These are phyloP conservation scores for Crotophaga sulcirostris DNA, from an alignment of 2,113 vertebrate genomes.

Conservation along the genomic window DNA sequence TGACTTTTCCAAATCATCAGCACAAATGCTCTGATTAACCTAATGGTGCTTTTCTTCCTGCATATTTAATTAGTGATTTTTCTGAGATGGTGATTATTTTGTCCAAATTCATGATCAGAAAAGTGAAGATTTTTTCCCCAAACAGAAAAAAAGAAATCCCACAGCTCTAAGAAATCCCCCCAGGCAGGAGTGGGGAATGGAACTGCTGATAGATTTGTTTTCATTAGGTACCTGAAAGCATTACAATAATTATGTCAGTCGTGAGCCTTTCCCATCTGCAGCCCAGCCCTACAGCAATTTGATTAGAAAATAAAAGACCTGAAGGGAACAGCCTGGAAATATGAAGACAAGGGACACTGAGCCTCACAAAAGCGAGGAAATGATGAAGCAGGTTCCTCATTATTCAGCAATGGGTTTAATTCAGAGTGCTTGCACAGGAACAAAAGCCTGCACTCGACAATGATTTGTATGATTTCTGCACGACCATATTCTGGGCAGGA, in stretches of 20 bases:
- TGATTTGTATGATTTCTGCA: slow-evolving; percentile 21
- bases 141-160: neutral
- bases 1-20: neutral
- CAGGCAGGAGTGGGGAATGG: neutral
- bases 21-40: neutral
- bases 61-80: neutral
- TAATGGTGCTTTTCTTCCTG: neutral
- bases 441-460: neutral
- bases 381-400: slow-evolving; percentile 20
- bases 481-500: neutral
- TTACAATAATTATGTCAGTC: neutral
- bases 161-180: neutral
- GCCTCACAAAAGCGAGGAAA: neutral
- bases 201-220: slow-evolving; percentile 19
- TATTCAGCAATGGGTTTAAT: slow-evolving; percentile 14
- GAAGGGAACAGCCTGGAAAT: neutral
- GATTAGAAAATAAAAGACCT: slow-evolving; percentile 5
- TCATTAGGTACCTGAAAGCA: neutral
- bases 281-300: neutral
- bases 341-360: neutral
- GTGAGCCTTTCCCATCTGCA: neutral
- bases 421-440: neutral
- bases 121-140: neutral
- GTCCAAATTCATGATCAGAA: neutral
- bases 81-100: neutral